phyloP scores from a whole-genome alignment of 2,888 invertebrate genomes.

The Exephanes ischioxanthus region DNA sequence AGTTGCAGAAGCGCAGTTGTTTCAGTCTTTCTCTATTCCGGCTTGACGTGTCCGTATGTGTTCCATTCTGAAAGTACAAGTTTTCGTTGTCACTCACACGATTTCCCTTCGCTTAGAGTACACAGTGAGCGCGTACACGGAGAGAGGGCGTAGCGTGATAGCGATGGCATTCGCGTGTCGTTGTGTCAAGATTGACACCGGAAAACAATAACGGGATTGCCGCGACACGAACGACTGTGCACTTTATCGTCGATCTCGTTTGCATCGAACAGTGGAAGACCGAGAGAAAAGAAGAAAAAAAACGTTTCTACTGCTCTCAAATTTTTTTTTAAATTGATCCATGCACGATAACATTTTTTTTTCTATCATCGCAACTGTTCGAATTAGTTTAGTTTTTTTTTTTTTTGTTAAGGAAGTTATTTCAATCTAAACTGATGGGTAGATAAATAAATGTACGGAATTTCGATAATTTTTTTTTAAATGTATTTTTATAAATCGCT shows the following conservation, averaged over 20 bases:
- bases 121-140: conserved; percentile 4
- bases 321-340: too few species aligned
- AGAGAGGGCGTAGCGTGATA: neutral
- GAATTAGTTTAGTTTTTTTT: too few species aligned
- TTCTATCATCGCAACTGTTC: too few species aligned
- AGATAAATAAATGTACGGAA: neutral
- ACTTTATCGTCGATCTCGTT: neutral
- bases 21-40: conserved; percentile 70
- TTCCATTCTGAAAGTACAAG: conserved; percentile 87
- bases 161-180: neutral
- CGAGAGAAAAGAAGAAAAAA: conserved; percentile 2
- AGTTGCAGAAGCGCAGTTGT: conserved; percentile 67
- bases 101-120: neutral
- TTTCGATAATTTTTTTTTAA: neutral
- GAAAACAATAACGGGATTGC: conserved; percentile 20
- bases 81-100: conserved; percentile 28
- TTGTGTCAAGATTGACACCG: neutral
- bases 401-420: too few species aligned
- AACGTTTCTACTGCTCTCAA: neutral
- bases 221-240: conserved; percentile 1
- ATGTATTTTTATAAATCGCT: neutral
- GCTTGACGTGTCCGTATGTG: conserved; percentile 88
- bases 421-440: too few species aligned
- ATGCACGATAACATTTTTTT: too few species aligned
- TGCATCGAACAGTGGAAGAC: neutral